These are phyloP conservation scores for Illadopsis cleaveri DNA, from an alignment of 2,113 vertebrate species.

Conservation along the genomic window DNA sequence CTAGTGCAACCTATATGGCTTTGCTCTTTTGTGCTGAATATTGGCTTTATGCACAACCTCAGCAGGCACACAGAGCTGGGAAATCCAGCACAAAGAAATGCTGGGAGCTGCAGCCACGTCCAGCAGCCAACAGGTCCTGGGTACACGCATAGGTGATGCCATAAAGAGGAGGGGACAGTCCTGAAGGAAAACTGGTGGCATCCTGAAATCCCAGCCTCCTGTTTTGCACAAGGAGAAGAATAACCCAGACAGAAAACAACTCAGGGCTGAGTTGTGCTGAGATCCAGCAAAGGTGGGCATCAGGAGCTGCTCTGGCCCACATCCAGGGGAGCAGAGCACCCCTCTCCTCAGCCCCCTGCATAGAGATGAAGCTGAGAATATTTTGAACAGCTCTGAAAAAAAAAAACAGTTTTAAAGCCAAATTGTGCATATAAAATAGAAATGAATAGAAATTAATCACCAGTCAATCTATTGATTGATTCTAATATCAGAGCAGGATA, in stretches of 20 bases:
- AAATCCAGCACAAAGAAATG: not conserved
- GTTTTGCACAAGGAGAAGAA: not conserved
- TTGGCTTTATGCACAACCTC: not conserved
- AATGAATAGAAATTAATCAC: not conserved
- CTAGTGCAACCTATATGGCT: not conserved
- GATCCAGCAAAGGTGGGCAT: not conserved
- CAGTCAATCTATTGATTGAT: not conserved
- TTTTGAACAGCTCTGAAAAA: not conserved
- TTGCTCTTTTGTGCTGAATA: not conserved
- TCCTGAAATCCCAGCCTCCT: not conserved
- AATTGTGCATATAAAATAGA: not conserved
- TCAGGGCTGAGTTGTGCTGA: not conserved
- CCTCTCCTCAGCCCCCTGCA: not conserved
- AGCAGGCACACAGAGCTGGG: not conserved
- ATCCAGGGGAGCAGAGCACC: not conserved
- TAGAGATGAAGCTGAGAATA: not conserved
- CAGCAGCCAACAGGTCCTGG: not conserved
- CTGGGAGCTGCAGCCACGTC: not conserved
- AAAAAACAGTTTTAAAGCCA: not conserved
- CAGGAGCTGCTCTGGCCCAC: not conserved
- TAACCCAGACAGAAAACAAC: not conserved
- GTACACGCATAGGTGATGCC: accelerated
- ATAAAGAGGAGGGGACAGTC: not conserved
- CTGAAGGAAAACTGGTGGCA: not conserved
- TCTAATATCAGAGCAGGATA: not conserved